A percentile compares a stretch with the other conserved stretches of the same genome.
Evolutionary conservation across 2,888 invertebrate species (phyloP).

Genomic region (Fissipunctia ypsillon): DNA sequence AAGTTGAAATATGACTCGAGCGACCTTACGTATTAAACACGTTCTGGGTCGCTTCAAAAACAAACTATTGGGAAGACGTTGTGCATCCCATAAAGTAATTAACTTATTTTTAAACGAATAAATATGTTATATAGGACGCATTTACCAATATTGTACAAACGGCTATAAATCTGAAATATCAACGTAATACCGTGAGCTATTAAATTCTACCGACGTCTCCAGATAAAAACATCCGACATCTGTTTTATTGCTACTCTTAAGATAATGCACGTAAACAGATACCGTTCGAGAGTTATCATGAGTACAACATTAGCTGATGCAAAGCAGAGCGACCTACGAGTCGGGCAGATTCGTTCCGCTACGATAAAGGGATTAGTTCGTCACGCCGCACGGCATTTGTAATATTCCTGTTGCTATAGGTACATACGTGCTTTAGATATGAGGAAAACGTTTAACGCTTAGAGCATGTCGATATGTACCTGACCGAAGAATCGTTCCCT

Average conservation of each 20-base stretch:
- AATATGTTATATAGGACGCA: neutral
- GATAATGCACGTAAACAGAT: conserved; percentile 76
- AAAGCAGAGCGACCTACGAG: conserved; percentile 82
- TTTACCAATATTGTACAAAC: conserved; percentile 8
- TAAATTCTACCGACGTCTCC: conserved; percentile 52
- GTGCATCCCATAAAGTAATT: conserved; percentile 15
- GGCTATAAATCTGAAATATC: conserved; percentile 19
- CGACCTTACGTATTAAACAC: conserved; percentile 32
- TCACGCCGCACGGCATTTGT: conserved; percentile 74
- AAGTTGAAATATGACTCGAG: conserved; percentile 37
- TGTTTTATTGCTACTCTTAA: conserved; percentile 75
- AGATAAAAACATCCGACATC: conserved; percentile 74
- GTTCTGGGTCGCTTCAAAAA: conserved; percentile 40
- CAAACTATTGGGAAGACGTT: conserved; percentile 34
- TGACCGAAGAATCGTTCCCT: conserved; percentile 88
- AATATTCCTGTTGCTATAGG: conserved; percentile 74
- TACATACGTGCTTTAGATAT: conserved; percentile 65
- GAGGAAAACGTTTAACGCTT: conserved; percentile 40
- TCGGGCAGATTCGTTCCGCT: conserved; percentile 80
- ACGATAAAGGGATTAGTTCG: conserved; percentile 86
- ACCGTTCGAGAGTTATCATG: conserved; percentile 77
- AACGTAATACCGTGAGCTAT: conserved; percentile 40
- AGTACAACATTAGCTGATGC: conserved; percentile 79
- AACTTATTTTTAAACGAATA: conserved; percentile 6
- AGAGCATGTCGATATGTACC: conserved; percentile 73